phyloP scores from a whole-genome alignment of 2,888 invertebrate species.

The Congeria kusceri region DNA sequence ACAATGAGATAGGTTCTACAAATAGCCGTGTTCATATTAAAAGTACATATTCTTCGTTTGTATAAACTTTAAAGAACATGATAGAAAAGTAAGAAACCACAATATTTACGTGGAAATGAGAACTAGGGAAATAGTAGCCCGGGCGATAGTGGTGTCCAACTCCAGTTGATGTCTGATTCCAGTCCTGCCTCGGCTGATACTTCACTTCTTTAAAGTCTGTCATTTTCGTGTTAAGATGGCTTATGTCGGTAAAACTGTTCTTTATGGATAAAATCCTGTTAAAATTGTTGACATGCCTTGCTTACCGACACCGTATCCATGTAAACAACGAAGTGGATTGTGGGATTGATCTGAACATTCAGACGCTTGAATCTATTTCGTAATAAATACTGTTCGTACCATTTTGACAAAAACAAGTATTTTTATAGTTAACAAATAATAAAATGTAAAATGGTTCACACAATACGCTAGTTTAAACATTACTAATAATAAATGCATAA shows the following conservation, averaged over 20 bases:
- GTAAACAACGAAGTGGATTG: constrained; percentile 53
- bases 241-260: not conserved
- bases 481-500: too few relatives aligned
- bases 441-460: too few relatives aligned
- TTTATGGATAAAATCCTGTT: constrained; percentile 1
- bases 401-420: too few relatives aligned
- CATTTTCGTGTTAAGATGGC: constrained; percentile 53
- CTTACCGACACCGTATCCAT: constrained; percentile 55
- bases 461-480: too few relatives aligned
- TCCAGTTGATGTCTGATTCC: constrained; percentile 84
- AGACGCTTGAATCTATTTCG: too few relatives aligned
- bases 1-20: too few relatives aligned
- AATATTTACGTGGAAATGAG: constrained; percentile 82
- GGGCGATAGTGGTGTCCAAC: constrained; percentile 85
- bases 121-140: constrained; percentile 85
- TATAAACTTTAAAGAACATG: too few relatives aligned
- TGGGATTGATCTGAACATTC: not conserved
- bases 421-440: too few relatives aligned
- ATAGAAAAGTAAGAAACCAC: not conserved
- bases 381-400: too few relatives aligned
- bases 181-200: constrained; percentile 76
- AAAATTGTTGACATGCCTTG: constrained; percentile 33
- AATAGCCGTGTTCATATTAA: too few relatives aligned
- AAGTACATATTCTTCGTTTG: too few relatives aligned
- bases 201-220: constrained; percentile 76